phyloP scores from a whole-genome alignment of 2,888 invertebrate genomes.

The Apomyelois bistriatella region DNA sequence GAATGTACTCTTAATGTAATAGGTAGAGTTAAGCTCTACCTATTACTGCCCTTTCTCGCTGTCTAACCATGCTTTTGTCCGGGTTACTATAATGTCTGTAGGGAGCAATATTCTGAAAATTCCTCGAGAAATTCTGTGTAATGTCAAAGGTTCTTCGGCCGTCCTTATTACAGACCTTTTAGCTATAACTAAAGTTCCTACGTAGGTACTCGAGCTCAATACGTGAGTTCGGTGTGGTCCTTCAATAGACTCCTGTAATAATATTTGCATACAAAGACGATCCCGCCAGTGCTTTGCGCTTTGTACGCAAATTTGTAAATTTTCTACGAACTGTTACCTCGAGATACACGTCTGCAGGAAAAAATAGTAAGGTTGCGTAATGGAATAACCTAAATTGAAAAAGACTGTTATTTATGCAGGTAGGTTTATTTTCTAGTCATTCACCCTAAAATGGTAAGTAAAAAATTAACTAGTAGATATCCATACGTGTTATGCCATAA shows the following conservation, averaged over 20 bases:
- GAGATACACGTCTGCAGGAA: conserved; percentile 14
- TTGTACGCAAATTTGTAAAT: conserved; percentile 63
- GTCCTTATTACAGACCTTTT: conserved; percentile 46
- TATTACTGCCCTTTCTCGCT: conserved; percentile 24
- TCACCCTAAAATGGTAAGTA: too few relatives aligned
- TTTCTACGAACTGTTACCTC: conserved; percentile 46
- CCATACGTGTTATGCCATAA: too few relatives aligned
- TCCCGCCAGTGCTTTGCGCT: conserved; percentile 53
- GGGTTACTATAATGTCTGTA: conserved; percentile 20
- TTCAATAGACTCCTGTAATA: conserved; percentile 63
- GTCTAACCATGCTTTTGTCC: conserved; percentile 24
- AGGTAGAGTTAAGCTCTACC: conserved; percentile 28
- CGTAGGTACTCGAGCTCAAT: conserved; percentile 42
- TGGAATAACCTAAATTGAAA: background rate
- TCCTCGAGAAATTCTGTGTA: conserved; percentile 33
- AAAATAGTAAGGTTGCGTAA: conserved; percentile 9
- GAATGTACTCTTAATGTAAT: conserved; percentile 38
- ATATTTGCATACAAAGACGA: conserved; percentile 71
- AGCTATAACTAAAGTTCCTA: conserved; percentile 32
- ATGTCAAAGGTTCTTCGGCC: conserved; percentile 40
- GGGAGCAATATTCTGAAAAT: conserved; percentile 33
- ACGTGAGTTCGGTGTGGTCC: conserved; percentile 53
- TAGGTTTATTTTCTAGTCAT: too few relatives aligned
- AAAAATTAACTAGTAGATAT: too few relatives aligned
- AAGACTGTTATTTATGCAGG: conserved; percentile 19